A percentile compares a stretch with the other conserved stretches of the same genome.
Conservation (phyloP, 2,888 invertebrate species). For the Polyommatus icarus region DNA sequence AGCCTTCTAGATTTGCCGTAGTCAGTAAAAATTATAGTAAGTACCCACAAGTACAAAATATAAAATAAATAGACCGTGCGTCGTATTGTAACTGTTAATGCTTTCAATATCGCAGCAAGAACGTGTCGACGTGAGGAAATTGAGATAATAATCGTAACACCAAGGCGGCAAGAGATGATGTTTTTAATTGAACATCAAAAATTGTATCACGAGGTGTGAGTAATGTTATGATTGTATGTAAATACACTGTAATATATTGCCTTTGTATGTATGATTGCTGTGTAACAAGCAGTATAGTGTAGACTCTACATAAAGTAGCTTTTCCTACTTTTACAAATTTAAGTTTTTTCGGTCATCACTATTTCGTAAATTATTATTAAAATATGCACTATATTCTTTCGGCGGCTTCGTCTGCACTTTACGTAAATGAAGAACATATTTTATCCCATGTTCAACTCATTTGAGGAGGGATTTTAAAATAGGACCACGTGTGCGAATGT, state of each 20-base stretch:
- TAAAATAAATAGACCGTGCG: not conserved
- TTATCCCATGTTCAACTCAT: too few species aligned
- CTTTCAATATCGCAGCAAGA: not conserved
- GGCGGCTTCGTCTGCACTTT: too few species aligned
- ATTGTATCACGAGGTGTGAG: not conserved
- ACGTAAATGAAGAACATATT: too few species aligned
- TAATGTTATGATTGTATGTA: not conserved
- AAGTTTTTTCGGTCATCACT: too few species aligned
- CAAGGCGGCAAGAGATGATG: not conserved
- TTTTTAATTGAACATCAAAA: constrained; percentile 6
- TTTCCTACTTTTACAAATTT: too few species aligned
- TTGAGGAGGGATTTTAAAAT: too few species aligned
- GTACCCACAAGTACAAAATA: not conserved
- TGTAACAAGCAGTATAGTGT: not conserved
- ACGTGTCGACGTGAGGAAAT: not conserved
- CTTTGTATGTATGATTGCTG: not conserved
- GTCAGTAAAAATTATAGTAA: not conserved
- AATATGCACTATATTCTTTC: too few species aligned
- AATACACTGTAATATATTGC: not conserved
- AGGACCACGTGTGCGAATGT: too few species aligned
- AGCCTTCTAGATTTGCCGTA: too few species aligned
- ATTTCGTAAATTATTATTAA: too few species aligned
- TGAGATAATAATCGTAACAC: not conserved
- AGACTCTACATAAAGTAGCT: not conserved
- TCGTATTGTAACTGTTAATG: not conserved